Evolutionary conservation across 2,888 invertebrate genomes (phyloP), one percentile per base, ranked within the genome.

Genomic region (Quadroppia sp.): DNA sequence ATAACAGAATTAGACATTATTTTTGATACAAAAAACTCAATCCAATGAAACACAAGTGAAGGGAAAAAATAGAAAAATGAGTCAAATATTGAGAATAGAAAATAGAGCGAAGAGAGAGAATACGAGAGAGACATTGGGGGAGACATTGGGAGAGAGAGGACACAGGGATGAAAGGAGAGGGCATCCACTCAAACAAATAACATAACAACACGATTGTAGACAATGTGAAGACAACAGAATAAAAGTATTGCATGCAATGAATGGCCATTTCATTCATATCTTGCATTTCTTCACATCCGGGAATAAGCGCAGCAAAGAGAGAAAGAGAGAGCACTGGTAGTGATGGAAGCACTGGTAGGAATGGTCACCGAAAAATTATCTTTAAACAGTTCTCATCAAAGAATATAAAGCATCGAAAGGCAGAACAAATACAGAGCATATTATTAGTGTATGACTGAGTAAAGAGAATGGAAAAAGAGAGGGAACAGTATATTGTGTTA

Each of bases 221-320:
- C 67, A 67, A 67, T 23, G 20, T 53, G 25, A 59, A 59, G 28
- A 59, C 59, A 67, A 61, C 32, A 30, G 36, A 61, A 61, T 7
- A 67, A 67, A 42, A 67, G 67, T 20, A 67, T 40, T 67, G 67
- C 67, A 67, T 67, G 42, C 67, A 67, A 67, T 67, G 20, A 17
- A 32, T 42, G 42, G 23, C 40, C 67, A 42, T 40, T 67, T 67
- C 67, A 67, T 36, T 67, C 67, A 67, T 67, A 67, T 67, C 67
- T 67, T 67, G 67, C 40, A 67, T 67, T 67, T 67, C 23, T 67
- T 67, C 67, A 67, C 67, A 67, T 67, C 67, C 67, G 67, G 67
- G 67, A 67, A 67, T 67, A 67, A 42, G 42, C 36, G 23, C 20
- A 67, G 23, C 40, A 42, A 67, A 42, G 42, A 67, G 40, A 61